Percentiles rank a stretch among this genome's conserved stretches.
Evolutionary conservation across 2,113 vertebrate genomes (phyloP).

Genomic region (Myanophis thanlyinensis): DNA sequence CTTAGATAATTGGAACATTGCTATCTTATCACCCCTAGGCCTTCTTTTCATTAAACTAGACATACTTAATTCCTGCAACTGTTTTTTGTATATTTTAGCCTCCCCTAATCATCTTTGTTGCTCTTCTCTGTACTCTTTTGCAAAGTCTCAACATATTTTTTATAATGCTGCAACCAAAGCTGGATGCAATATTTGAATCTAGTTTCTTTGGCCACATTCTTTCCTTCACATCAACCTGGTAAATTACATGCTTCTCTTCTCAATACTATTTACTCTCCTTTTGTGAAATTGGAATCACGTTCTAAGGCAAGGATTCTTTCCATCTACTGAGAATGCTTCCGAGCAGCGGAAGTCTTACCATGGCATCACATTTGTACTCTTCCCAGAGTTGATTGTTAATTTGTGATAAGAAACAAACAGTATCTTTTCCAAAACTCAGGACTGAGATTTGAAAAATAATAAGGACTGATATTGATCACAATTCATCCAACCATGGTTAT

Average conservation of each 20-base stretch:
- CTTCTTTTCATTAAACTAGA: no score
- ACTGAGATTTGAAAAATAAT: neutral
- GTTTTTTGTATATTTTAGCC: no score
- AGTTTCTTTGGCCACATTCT: slow-evolving; percentile 43
- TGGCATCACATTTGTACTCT: slow-evolving; percentile 44
- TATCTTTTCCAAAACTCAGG: neutral
- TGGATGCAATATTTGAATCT: no score
- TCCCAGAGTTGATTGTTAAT: slow-evolving; percentile 33
- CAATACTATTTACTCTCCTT: slow-evolving; percentile 27
- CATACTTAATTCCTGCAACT: no score
- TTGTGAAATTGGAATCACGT: slow-evolving; percentile 47
- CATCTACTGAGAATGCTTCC: slow-evolving; percentile 42
- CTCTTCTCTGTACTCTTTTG: no score
- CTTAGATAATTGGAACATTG: no score
- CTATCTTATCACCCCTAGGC: no score
- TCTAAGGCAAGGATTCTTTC: slow-evolving; percentile 30
- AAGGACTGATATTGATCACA: neutral
- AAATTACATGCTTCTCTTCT: slow-evolving; percentile 36
- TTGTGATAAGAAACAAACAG: neutral
- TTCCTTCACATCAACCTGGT: slow-evolving; percentile 31
- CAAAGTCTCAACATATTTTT: no score
- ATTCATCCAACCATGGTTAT: neutral
- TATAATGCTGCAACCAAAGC: no score
- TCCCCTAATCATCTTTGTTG: no score
- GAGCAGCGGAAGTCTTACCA: slow-evolving; percentile 44